Evolutionary conservation across 1,140 invertebrate species (phyloP).

Genomic region (Trichonephila clavipes): DNA sequence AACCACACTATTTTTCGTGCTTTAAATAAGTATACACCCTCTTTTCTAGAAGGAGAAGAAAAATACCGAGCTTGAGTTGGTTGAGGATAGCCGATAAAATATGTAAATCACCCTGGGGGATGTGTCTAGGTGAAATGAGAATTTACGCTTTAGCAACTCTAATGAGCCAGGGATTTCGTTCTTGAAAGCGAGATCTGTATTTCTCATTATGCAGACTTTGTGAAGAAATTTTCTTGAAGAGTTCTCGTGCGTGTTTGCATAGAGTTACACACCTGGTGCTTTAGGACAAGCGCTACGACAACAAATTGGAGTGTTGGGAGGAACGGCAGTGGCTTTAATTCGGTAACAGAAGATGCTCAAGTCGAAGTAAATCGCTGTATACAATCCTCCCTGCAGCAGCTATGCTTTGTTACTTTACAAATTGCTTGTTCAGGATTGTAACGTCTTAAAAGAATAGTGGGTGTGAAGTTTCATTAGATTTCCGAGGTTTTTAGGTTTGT

Average conservation of each 20-base stretch:
- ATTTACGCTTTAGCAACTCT: constrained; percentile 46
- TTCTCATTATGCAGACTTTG: constrained; percentile 17
- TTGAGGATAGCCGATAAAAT: constrained; percentile 35
- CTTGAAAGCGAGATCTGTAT: neutral
- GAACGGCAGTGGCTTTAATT: too few relatives aligned
- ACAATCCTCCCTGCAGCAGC: too few relatives aligned
- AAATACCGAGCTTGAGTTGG: neutral
- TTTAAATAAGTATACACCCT: constrained; percentile 24
- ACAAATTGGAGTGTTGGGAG: too few relatives aligned
- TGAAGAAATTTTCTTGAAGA: neutral
- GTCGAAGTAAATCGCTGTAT: too few relatives aligned
- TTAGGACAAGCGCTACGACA: too few relatives aligned
- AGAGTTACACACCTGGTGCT: constrained; percentile 38
- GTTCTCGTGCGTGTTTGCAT: neutral
- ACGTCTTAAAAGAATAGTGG: too few relatives aligned
- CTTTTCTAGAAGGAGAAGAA: constrained; percentile 10
- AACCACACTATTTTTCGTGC: neutral
- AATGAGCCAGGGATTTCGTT: constrained; percentile 48
- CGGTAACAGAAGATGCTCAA: too few relatives aligned
- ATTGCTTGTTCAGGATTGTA: too few relatives aligned
- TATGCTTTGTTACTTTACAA: too few relatives aligned
- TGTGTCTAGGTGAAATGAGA: constrained; percentile 41
- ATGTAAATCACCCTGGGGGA: constrained; percentile 45
- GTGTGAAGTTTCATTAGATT: too few relatives aligned
- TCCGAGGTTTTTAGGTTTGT: too few relatives aligned